Base-by-base conservation (phyloP, 92 coral and sea anemone species). In the Zoanthus sociatus region DNA sequence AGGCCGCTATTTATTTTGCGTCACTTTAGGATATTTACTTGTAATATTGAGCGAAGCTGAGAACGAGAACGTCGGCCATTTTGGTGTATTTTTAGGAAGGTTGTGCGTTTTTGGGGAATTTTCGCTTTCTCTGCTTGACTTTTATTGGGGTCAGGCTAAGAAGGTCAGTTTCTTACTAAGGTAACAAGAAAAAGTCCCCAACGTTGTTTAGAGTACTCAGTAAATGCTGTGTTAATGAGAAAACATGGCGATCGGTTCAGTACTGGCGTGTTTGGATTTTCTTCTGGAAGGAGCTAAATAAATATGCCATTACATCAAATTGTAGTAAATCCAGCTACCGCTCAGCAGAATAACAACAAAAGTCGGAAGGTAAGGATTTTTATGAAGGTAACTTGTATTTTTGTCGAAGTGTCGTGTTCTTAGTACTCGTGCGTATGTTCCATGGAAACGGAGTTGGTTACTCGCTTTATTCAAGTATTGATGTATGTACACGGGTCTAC, bases 271-370 rank as follows among this genome's bases (percentile, higher is more conserved):
- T 67, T 47, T 79, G 61, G 73, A 32, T 42, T 76, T 84, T 79
- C 71, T n/a, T 85, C 90, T 77, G 72, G 77, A 84, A 53, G 73
- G 32, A 74, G 91, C 63, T 46, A 88, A 85, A 81, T 78, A 75
- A 88, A 87, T 83, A 94, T 94, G 98, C 98, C 98, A 87, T 94
- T 94, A 53, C 98, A 94, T 78, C 98, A 94, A 78, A 94, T 94
- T 31, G 93, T 94, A 33, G 98, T 94, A 12, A 94, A 93, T 78
- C 92, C 98, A 81, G 89, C 77, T 54, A 84, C 93, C 77, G 72
- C 86, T 21, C 95, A 93, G 77, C 95, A 94, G 84, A 91, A 94
- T 30, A 93, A 91, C 84, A 94, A 94, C 77, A 94, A 94, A 77
- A 92, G 79, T 64, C 89, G 93, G 44, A 94, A 94, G 94, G 98